Evolutionary conservation across 2,797 vertebrate genomes (phyloP), one percentile per base, ranked within the genome.

Genomic region (Epinephelus malabaricus): DNA sequence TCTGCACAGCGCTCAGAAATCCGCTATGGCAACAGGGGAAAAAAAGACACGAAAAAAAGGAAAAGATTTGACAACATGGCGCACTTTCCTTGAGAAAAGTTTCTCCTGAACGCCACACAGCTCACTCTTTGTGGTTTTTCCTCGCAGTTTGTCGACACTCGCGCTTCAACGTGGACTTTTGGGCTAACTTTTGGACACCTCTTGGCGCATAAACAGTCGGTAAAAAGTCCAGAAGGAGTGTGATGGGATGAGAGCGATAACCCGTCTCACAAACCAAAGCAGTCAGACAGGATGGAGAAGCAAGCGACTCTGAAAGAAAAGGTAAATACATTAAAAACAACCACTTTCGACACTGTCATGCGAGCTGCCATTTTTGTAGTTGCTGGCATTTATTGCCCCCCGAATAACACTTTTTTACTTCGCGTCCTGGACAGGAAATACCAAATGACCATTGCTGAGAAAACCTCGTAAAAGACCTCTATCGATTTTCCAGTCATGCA

Each of bases 11-110:
- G 59, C 68, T 66, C 75, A 50, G 13, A 88, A 78, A 87, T 75
- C 92, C 87, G 84, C 89, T 89, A 89, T 88, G 92, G 92, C 88
- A 93, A 89, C 86, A 82, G 62, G 68, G 76, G 69, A n/a, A 84
- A 87, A 34, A 83, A 85, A 59, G 71, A 69, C 21, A 43, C 68
- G 73, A 68, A 43, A 79, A 79, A 76, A 78, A 81, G 81, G 89
- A 92, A 94, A 93, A 88, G 89, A 80, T 93, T 93, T 94, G 94
- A 95, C 95, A 96, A 96, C 95, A 96, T 96, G 95, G 96, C 95
- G 96, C 92, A 95, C 93, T 95, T 93, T 95, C 86, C 88, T 73
- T 91, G 92, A 94, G 92, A 91, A 94, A 95, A 94, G 78, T 92
- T 92, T 85, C 85, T 79, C 50, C 77, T 76, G 83, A 73, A 76